Conservation (phyloP, 2,888 invertebrate genomes). For the Mesorhabditis sp. region DNA sequence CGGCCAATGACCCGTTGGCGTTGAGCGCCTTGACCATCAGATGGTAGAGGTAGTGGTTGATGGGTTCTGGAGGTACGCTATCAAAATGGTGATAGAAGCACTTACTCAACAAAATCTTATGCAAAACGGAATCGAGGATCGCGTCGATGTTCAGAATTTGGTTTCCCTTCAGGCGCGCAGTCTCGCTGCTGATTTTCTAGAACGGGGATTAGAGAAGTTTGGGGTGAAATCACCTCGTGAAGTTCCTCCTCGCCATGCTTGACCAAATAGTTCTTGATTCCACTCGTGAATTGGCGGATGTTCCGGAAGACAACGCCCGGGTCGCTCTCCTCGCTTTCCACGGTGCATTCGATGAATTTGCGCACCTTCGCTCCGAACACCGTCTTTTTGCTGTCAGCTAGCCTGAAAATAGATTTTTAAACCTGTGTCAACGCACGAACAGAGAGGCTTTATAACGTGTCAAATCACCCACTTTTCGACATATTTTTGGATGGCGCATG, state of each 20-base stretch:
- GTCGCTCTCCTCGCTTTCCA: constrained; percentile 49
- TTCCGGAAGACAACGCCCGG: constrained; percentile 49
- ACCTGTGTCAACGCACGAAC: not conserved
- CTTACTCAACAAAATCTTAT: constrained; percentile 75
- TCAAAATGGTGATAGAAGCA: not conserved
- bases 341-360: constrained; percentile 50
- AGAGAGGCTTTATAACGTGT: not conserved
- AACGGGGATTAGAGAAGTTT: constrained; percentile 68
- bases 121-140: constrained; percentile 88
- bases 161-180: constrained; percentile 77
- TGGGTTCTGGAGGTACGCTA: constrained; percentile 27
- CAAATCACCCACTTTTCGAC: constrained; percentile 32
- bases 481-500: constrained; percentile 41
- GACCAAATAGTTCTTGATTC: constrained; percentile 94
- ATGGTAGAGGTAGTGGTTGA: constrained; percentile 60
- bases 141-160: constrained; percentile 92
- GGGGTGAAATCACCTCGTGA: not conserved
- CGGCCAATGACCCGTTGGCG: constrained; percentile 60
- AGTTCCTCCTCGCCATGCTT: constrained; percentile 81
- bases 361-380: constrained; percentile 45
- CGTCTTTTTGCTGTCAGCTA: constrained; percentile 35
- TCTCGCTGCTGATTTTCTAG: constrained; percentile 80
- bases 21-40: constrained; percentile 47
- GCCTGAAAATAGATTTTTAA: constrained; percentile 13
- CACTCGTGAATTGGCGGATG: constrained; percentile 77